Evolutionary conservation across 2,888 invertebrate genomes (phyloP), one percentile per base, ranked within the genome.

Genomic region (Microctonus brassicae): DNA sequence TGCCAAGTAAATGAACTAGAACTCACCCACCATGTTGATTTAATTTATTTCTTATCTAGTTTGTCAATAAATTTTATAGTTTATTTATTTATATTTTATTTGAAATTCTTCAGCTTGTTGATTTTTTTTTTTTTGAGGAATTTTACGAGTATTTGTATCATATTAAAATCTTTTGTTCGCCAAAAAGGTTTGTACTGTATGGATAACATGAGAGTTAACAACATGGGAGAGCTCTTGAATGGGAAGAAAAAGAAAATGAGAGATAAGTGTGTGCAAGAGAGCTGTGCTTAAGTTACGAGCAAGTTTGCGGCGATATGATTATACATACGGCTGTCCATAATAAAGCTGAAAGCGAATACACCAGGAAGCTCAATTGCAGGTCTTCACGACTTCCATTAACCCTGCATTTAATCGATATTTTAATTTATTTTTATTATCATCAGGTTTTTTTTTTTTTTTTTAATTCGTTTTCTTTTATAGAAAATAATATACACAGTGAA

Each of bases 311-410:
- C 61, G 71, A 71, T 71, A 71, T 71, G 71, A 71, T 71, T 71
- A 71, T 55, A 71, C 62, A 71, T 52, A 17, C 39, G 62, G 65
- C 65, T 65, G 70, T 66, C 66, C 42, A 66, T 71, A 71, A 71
- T 71, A 71, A 66, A 71, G 61, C 53, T 66, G 55, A 66, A 36
- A 36, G 65, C 66, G 55, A 61, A 61, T 71, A 71, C 55, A 71
- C 71, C 71, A 71, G 71, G 71, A 71, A 71, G 71, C 71, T 62
- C 71, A 66, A 71, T 71, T 71, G 65, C 66, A 61, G 53, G 53
- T 55, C 65, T 71, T 71, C 66, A 71, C 66, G 66, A 66, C 71
- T 71, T 66, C 71, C 66, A 71, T 71, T 71, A 71, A 71, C 71
- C 61, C 53, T 66, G 61, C 60, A 66, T 66, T 62, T 66, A 61